Percentiles rank a stretch among this genome's conserved stretches.
Evolutionary conservation across 2,797 vertebrate genomes (phyloP).

Genomic region (Cynopterus sphinx): DNA sequence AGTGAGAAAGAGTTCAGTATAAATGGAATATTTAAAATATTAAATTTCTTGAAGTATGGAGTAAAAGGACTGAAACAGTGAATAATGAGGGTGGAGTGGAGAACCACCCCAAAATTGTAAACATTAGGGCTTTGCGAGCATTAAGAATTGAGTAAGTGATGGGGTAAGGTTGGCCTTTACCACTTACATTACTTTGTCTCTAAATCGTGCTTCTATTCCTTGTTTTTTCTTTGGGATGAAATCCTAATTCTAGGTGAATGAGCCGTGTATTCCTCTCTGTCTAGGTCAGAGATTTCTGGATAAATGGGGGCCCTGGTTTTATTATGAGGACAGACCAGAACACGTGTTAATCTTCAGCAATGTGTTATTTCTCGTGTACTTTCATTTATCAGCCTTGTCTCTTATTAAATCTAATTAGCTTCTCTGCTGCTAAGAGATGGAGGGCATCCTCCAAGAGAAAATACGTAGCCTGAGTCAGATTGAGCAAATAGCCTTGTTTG

Average conservation of each 20-base stretch:
- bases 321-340: conserved; percentile 20
- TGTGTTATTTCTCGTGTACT: conserved; percentile 54
- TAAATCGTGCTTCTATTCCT: not conserved
- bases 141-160: not conserved
- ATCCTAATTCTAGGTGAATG: not conserved
- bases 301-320: conserved; percentile 22
- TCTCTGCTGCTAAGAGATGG: conserved; percentile 46
- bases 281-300: not conserved
- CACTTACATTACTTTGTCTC: not conserved
- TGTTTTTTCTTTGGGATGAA: not conserved
- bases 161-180: not conserved
- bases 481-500: not conserved
- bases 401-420: conserved; percentile 67
- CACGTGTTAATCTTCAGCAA: conserved; percentile 52
- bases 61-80: not conserved
- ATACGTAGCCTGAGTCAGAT: not conserved
- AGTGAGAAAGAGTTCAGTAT: not conserved
- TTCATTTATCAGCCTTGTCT: conserved; percentile 61
- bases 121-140: not conserved
- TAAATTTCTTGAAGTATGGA: not conserved
- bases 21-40: not conserved
- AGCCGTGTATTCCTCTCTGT: not conserved
- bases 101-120: not conserved
- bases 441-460: conserved; percentile 20
- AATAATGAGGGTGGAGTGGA: not conserved